Percentiles rank a stretch among this genome's conserved stretches.
These are phyloP conservation scores for Cheirogaleus medius DNA, from an alignment of 2,113 vertebrate genomes.

Conservation along the genomic window DNA sequence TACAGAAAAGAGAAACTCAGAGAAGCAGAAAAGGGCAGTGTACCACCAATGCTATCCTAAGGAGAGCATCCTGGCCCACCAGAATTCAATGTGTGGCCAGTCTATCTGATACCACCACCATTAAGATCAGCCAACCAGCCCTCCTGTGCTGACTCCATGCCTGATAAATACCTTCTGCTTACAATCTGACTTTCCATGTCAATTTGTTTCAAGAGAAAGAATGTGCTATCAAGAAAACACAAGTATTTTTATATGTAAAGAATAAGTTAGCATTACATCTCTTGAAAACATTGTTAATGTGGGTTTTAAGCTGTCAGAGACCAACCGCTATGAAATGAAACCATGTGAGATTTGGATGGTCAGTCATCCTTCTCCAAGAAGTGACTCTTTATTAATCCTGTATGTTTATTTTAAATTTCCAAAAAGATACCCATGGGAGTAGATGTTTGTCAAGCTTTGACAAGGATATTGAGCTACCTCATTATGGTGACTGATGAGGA, in stretches of 20 bases:
- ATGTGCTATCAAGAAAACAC: background rate
- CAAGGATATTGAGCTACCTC: background rate
- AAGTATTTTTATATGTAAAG: background rate
- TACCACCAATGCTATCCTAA: background rate
- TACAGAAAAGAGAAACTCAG: background rate
- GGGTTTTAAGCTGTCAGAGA: background rate
- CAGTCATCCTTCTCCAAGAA: background rate
- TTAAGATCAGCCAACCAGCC: background rate
- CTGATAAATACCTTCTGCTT: background rate
- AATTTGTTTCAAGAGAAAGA: background rate
- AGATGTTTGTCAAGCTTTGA: background rate
- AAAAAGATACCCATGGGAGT: background rate
- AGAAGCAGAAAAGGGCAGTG: background rate
- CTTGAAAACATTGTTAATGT: background rate
- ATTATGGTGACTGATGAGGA: background rate
- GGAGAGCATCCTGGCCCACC: background rate
- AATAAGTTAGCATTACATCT: background rate
- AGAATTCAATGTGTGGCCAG: background rate
- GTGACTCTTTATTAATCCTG: background rate
- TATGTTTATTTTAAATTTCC: background rate
- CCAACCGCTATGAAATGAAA: background rate
- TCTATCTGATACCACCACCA: background rate
- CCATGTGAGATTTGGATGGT: background rate
- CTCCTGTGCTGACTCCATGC: background rate
- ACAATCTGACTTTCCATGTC: background rate